Conservation (phyloP, 64 coral and sea anemone species). For the Orbicella faveolata region DNA sequence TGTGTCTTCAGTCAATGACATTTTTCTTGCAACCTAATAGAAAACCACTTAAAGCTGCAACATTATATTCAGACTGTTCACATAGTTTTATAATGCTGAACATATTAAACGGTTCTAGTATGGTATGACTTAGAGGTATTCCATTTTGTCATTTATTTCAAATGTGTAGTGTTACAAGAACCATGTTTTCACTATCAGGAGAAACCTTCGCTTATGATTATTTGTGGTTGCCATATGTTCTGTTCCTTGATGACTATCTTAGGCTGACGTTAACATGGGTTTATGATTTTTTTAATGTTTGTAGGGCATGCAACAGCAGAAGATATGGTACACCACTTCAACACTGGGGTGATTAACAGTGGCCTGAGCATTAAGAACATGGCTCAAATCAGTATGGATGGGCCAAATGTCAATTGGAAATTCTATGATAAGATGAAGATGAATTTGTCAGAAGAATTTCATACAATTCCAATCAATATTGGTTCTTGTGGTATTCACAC, state of each 20-base stretch:
- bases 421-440: conserved; percentile 38
- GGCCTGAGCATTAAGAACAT: conserved; percentile 33
- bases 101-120: conserved; percentile 68
- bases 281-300: background rate
- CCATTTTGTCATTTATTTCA: background rate
- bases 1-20: no score
- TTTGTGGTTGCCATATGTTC: conserved; percentile 5
- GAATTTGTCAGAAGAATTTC: conserved; percentile 61
- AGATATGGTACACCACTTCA: conserved; percentile 22
- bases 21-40: conserved; percentile 48
- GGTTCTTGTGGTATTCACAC: conserved; percentile 65
- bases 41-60: no score
- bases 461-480: conserved; percentile 58
- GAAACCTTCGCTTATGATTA: conserved; percentile 26
- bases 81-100: conserved; percentile 29
- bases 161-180: conserved; percentile 30
- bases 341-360: conserved; percentile 11
- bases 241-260: background rate
- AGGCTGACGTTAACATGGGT: background rate
- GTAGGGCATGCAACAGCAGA: conserved; percentile 5
- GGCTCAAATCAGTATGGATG: conserved; percentile 75
- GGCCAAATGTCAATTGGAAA: conserved; percentile 14
- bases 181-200: conserved; percentile 60
- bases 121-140: no score
- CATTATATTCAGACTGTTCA: conserved; percentile 54